Conservation (phyloP, 2,888 invertebrate genomes). For the Athrips mouffetella region DNA sequence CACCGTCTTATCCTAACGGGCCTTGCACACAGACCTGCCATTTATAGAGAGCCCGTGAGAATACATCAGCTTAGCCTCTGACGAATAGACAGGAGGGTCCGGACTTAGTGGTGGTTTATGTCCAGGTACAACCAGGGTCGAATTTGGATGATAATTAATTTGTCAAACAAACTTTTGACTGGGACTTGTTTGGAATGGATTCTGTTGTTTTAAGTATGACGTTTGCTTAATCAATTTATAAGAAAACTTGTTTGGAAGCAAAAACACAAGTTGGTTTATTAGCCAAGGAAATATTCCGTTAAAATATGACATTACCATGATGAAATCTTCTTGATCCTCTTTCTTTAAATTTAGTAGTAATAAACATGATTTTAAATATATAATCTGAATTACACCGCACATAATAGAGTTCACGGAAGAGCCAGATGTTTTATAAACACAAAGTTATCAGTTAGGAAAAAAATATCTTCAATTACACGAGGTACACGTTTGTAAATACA, state of each 20-base stretch:
- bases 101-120: not conserved
- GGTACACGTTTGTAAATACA: too few species aligned
- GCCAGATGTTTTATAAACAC: too few species aligned
- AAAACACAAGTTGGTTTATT: not conserved
- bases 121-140: not conserved
- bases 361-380: too few species aligned
- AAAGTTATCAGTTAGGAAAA: too few species aligned
- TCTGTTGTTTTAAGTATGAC: not conserved
- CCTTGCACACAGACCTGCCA: slow-evolving; percentile 44
- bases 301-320: too few species aligned
- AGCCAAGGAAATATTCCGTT: too few species aligned
- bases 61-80: slow-evolving; percentile 20
- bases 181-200: not conserved
- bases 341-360: too few species aligned
- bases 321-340: too few species aligned
- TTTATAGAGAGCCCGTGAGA: slow-evolving; percentile 31
- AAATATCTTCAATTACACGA: too few species aligned
- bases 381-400: too few species aligned
- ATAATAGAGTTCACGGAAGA: too few species aligned
- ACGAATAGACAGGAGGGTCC: slow-evolving; percentile 2
- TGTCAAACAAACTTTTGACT: too few species aligned
- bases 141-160: not conserved
- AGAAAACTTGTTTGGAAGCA: not conserved
- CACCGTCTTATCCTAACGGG: slow-evolving; percentile 50
- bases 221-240: not conserved